Evolutionary conservation across 2,797 vertebrate species (phyloP).

Genomic region (Megalops cyprinoides): DNA sequence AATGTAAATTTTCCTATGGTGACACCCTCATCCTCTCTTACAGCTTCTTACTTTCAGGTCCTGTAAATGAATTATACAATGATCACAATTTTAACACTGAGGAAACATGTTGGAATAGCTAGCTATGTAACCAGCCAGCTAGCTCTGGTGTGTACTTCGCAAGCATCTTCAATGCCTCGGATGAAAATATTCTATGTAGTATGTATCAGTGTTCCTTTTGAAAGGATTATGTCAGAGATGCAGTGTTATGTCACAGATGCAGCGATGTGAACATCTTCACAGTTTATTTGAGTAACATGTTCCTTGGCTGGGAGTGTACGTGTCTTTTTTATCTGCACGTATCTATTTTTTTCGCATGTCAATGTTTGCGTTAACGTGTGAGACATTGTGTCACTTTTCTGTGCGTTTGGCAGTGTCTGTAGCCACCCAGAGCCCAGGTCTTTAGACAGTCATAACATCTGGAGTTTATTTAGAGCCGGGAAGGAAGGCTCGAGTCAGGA

Average conservation of each 20-base stretch:
- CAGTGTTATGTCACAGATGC: neutral
- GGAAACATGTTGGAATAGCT: too few relatives aligned
- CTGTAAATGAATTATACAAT: too few relatives aligned
- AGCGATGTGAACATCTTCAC: neutral
- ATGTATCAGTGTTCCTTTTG: neutral
- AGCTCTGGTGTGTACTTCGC: too few relatives aligned
- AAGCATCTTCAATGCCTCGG: too few relatives aligned
- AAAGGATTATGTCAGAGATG: neutral
- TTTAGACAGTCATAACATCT: constrained; percentile 24
- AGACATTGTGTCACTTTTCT: neutral
- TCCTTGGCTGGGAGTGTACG: neutral
- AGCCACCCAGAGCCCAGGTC: constrained; percentile 1
- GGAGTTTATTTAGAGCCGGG: constrained; percentile 21
- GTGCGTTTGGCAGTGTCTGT: neutral
- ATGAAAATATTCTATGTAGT: neutral
- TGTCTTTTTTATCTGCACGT: neutral
- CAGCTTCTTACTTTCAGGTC: neutral
- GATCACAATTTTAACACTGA: too few relatives aligned
- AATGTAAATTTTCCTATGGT: too few relatives aligned
- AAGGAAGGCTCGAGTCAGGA: constrained; percentile 30
- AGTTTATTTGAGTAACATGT: neutral
- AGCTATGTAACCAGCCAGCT: too few relatives aligned
- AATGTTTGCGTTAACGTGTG: neutral
- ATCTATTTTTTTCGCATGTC: constrained; percentile 13
- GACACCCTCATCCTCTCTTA: neutral